Percentiles rank a stretch among this genome's conserved stretches.
phyloP scores from a whole-genome alignment of 1,140 invertebrate genomes.

The Nasonia longicornis region DNA sequence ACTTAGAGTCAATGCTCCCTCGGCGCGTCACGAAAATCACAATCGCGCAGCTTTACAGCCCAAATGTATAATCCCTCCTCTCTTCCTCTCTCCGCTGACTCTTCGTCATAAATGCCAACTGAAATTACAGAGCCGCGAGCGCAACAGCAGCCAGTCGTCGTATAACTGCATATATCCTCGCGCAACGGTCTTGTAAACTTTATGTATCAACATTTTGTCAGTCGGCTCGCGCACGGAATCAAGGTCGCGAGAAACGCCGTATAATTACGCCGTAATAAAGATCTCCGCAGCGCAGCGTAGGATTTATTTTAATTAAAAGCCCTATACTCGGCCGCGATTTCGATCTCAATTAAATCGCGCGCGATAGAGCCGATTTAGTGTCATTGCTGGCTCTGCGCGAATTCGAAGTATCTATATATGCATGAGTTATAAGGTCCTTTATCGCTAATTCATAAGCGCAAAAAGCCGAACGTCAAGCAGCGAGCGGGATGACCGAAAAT shows the following conservation, averaged over 20 bases:
- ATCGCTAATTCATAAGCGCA: neutral
- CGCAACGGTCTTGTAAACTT: neutral
- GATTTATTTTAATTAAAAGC: conserved; percentile 27
- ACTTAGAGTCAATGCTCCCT: neutral
- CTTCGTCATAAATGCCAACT: neutral
- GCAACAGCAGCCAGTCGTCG: neutral
- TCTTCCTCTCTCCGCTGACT: neutral
- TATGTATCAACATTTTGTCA: neutral
- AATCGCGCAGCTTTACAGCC: neutral
- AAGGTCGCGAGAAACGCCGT: conserved; percentile 4
- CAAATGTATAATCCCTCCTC: neutral
- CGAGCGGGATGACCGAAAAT: neutral
- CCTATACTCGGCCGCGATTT: conserved; percentile 11
- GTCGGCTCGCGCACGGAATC: neutral
- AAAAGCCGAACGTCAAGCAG: neutral
- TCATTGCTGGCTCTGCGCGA: neutral
- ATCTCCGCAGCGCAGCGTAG: neutral
- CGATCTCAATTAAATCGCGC: conserved; percentile 26
- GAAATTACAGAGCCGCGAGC: neutral
- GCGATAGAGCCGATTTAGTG: neutral
- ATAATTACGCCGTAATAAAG: conserved; percentile 19
- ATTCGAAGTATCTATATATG: neutral
- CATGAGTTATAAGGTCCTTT: neutral
- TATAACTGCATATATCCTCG: neutral
- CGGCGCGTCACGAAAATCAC: neutral